Evolutionary conservation across 2,888 invertebrate genomes (phyloP), one percentile per base, ranked within the genome.

Genomic region (Watsonalla cultraria): DNA sequence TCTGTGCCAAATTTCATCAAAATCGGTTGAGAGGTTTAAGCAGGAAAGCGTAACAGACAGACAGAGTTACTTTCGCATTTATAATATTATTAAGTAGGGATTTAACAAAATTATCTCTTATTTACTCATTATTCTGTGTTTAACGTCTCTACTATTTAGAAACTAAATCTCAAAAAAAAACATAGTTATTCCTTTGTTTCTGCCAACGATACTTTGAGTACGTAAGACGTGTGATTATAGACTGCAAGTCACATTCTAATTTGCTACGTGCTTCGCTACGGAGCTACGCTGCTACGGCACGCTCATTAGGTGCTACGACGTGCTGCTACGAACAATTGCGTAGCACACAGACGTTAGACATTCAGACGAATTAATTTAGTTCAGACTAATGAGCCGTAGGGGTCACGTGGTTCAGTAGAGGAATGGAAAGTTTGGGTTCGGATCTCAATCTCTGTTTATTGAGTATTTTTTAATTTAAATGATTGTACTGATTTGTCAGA

Each of bases 241-340:
- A 35, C 13, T 11, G 35, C 13, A 48, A 48, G 34, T 14, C 13
- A 49, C 37, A 37, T 49, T 49, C 45, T 51, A 24, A 45, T 45
- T 33, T 37, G 34, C 34, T 46, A 51, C 51, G 51, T 15, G 51
- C 51, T 46, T 24, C 14, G 51, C 46, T 46, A 24, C 51, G 6
- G 39, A 15, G 51, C 51, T 51, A 51, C 51, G 51, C 35, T 48
- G 51, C 7, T 51, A 35, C 46, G 42, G 33, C 42, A 51, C 13
- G 33, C 51, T 45, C 45, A 49, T 49, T 49, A 49, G 14, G 39
- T 49, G 49, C 49, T 49, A 48, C 48, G 48, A 35, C 48, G 48
- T 7, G 14, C 37, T 37, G 14, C 49, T 49, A 49, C 49, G 49
- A 37, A 37, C 37, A 49, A 49, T 49, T 49, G 39, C 15, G 49